Evolutionary conservation across 2,888 invertebrate species (phyloP).

Genomic region (Odontocerum albicorne): DNA sequence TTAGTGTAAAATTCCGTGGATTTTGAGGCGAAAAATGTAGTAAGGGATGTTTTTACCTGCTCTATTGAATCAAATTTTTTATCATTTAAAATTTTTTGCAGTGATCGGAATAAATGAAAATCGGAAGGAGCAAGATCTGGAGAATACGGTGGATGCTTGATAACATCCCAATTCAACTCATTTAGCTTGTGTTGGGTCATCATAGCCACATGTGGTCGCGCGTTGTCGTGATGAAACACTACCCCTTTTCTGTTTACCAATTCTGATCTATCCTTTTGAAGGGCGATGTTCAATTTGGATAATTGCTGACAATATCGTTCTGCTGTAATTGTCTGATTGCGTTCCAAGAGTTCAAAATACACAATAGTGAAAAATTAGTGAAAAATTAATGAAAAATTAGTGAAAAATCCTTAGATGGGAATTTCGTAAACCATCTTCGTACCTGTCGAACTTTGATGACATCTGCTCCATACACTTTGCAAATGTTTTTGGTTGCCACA

Average conservation of each 20-base stretch:
- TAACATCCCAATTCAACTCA: constrained; percentile 25
- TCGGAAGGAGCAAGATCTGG: constrained; percentile 23
- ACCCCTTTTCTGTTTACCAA: constrained; percentile 13
- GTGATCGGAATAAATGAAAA: constrained; percentile 24
- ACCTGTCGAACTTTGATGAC: no score
- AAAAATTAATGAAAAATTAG: no score
- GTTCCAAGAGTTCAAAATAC: constrained; percentile 3
- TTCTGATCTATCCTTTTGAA: constrained; percentile 24
- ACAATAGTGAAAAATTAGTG: no score
- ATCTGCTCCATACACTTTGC: no score
- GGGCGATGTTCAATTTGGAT: constrained; percentile 23
- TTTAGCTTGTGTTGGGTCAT: constrained; percentile 25
- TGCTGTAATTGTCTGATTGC: constrained; percentile 17
- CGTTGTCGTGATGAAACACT: constrained; percentile 12
- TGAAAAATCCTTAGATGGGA: no score
- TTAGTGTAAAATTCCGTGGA: no score
- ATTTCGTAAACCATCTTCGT: no score
- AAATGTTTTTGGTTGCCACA: no score
- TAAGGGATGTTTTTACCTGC: no score
- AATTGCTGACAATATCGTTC: constrained; percentile 24
- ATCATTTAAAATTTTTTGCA: no score
- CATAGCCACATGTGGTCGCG: constrained; percentile 14
- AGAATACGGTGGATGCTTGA: constrained; percentile 24
- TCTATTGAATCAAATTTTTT: no score
- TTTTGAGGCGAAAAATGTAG: no score